Conservation (phyloP, 2,888 invertebrate species). For the Cyclophora albipunctata region DNA sequence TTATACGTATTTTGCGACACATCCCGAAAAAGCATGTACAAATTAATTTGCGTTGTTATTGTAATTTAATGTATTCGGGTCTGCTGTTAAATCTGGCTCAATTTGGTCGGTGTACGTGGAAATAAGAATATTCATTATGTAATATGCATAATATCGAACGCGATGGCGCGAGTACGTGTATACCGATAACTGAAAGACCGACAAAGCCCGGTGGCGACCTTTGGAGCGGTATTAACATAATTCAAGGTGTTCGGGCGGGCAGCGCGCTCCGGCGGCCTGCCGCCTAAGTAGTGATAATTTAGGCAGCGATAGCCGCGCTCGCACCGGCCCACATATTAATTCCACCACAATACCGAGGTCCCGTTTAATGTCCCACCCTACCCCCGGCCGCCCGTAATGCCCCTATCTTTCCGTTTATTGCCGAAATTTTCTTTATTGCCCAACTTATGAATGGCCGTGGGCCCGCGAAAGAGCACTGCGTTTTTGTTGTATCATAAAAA, state of each 20-base stretch:
- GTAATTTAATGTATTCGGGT: too few species aligned
- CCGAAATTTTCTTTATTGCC: conserved; percentile 48
- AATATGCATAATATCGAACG: background rate
- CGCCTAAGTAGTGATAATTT: conserved; percentile 2
- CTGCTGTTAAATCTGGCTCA: too few species aligned
- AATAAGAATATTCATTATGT: too few species aligned
- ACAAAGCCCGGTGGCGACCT: conserved; percentile 8
- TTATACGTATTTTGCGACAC: too few species aligned
- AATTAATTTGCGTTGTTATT: too few species aligned
- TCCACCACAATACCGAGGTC: conserved; percentile 38
- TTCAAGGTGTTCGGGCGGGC: conserved; percentile 1
- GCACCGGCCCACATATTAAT: conserved; percentile 36
- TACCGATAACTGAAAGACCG: conserved; percentile 1
- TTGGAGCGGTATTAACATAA: conserved; percentile 16
- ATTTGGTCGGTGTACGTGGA: too few species aligned
- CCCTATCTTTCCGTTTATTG: conserved; percentile 40
- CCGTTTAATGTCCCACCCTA: conserved; percentile 32
- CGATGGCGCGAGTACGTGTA: background rate
- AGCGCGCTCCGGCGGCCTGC: background rate
- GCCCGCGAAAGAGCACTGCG: conserved; percentile 15
- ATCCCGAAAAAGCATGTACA: too few species aligned
- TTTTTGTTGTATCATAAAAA: conserved; percentile 28
- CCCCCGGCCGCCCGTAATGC: conserved; percentile 21
- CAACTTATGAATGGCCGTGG: conserved; percentile 38
- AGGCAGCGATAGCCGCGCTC: background rate